Base-by-base conservation (phyloP, 2,797 vertebrate species). In the Sebastes paucispinis region DNA sequence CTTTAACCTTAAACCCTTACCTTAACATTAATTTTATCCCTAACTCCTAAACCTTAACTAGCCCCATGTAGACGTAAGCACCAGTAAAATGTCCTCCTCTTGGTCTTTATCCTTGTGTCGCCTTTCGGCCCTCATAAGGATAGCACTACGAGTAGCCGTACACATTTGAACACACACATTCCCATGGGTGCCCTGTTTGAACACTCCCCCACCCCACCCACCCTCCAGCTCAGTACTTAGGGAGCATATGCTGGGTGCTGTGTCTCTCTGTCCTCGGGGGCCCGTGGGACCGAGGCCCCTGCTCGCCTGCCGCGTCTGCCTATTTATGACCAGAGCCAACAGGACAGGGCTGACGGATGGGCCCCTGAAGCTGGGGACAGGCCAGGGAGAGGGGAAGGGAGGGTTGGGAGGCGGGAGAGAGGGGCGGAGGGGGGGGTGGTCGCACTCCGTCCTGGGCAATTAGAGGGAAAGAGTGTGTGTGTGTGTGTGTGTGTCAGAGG, bases 341-440 rank as follows among this genome's bases (percentile, higher is more conserved):
- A 82, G 92, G 93, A 94, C 93, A 92, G 89, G 88, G 71, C 89
- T 94, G 93, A 94, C 85, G 85, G 89, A 93, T 92, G 86, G 83
- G 71, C 82, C 93, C 88, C 83, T 34, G 73, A 78, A 93, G 92
- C 89, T 75, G 84, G 82, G 90, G 80, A 84, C 84, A 73, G 73
- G 77, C 87, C 76, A 71, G 73, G 81, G 84, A 85, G 89, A 84
- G 66, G 65, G 69, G 72, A 47, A 47, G 72, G 70, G 80, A 39
- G 71, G 75, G 55, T 27, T 52, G 59, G 24, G 36, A 20, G 55
- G 39, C 14, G 24, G 12, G 31, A 34, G 14, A 34, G 47, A 22
- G n/a, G 16, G 43, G 47, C 20, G n/a, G 16, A 39, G 27, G 22
- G 63, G 54, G 25, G 55, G 34, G 34, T 36, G 34, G 34, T 58